Evolutionary conservation across 2,797 vertebrate genomes (phyloP), one percentile per base, ranked within the genome.

Genomic region (Rhynchonycteris naso): DNA sequence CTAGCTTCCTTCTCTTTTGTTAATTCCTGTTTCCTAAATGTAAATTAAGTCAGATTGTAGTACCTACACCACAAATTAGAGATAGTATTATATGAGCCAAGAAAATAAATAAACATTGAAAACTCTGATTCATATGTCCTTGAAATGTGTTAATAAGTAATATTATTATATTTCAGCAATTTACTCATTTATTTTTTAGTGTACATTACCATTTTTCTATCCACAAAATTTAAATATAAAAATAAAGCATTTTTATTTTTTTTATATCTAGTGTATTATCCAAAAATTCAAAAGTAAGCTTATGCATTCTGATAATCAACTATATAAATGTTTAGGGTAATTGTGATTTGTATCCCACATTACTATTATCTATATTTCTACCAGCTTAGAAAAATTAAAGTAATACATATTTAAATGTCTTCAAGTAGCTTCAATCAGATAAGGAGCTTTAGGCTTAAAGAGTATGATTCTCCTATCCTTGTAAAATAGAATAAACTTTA

Each of bases 111-210:
- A 43, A 7, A 43, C 5, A 43, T 43, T 43, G 43, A 43, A 43
- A 43, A 43, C 3, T 43, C 22, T 93, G n/a, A 76, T 58, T 43
- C 33, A 71, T n/a, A 28, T 18, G 21, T 12, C 22, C 72, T 81
- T 72, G 68, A 50, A 76, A 82, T 76, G 24, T 59, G 16, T 47
- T 59, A 58, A 22, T 76, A 58, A 84, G 18, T n/a, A 94, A 50
- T 26, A 50, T 56, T 61, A 66, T 4, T 30, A 28, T 52, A 33
- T 56, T 78, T 81, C 26, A 84, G 21, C 24, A 90, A 52, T 56
- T 81, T 22, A 66, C 4, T 86, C n/a, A 56, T 75, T 95, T 69
- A 84, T 78, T 81, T 81, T 88, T 88, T 88, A 92, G 75, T 69
- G 21, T 1, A 56, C 10, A 4, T 11, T 56, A 22, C 13, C 3